Percentiles rank a stretch among this genome's conserved stretches.
Conservation (phyloP, 1,140 invertebrate genomes). For the Drosophila quadrilineata region DNA sequence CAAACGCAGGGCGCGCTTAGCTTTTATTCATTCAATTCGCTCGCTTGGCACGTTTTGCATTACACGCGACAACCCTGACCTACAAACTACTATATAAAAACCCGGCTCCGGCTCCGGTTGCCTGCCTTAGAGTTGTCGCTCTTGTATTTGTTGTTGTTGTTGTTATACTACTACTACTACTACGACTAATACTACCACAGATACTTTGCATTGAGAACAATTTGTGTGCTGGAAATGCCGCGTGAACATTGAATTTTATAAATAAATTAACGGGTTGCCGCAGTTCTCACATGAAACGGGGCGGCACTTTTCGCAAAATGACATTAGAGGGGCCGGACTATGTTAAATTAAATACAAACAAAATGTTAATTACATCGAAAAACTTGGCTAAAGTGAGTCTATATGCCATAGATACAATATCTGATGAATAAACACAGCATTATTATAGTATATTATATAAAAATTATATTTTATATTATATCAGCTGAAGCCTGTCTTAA, state of each 20-base stretch:
- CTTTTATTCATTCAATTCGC: conserved; percentile 76
- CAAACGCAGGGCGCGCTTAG: conserved; percentile 31
- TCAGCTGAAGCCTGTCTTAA: conserved; percentile 8
- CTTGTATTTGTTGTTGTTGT: conserved; percentile 21
- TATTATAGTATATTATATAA: no score
- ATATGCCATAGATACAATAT: no score
- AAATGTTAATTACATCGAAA: not conserved
- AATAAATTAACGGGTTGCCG: conserved; percentile 62
- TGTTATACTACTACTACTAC: not conserved
- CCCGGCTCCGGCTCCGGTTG: no score
- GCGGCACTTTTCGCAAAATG: not conserved
- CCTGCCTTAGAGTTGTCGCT: conserved; percentile 29
- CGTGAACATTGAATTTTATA: conserved; percentile 70
- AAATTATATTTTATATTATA: no score
- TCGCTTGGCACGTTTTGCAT: conserved; percentile 75
- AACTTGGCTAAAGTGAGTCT: no score
- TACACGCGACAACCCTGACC: conserved; percentile 76
- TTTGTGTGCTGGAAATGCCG: conserved; percentile 49
- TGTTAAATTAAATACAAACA: not conserved
- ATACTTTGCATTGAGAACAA: conserved; percentile 51
- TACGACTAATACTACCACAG: no score
- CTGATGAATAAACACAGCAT: no score
- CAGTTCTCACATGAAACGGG: conserved; percentile 8
- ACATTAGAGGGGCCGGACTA: not conserved
- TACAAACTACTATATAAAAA: conserved; percentile 67